A percentile compares a stretch with the other conserved stretches of the same genome.
Conservation (phyloP, 2,797 vertebrate genomes). For the Tapirus indicus region DNA sequence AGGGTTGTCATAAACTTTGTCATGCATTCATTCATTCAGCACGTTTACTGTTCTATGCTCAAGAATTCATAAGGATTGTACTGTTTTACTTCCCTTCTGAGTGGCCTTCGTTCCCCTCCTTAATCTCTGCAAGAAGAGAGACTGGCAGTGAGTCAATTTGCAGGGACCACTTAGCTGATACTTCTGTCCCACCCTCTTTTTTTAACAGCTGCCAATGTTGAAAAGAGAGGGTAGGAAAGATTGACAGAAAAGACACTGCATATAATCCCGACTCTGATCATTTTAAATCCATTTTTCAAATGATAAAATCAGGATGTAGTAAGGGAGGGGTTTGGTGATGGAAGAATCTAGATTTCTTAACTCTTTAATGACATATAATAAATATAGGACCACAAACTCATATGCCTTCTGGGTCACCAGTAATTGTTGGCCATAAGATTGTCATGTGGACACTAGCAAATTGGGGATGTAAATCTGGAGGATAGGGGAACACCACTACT, state of each 20-base stretch:
- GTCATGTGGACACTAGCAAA: background rate
- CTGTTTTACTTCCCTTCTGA: background rate
- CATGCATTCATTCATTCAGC: background rate
- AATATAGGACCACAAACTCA: background rate
- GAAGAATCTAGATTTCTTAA: background rate
- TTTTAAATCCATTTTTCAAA: conserved; percentile 9
- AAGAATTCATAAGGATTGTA: background rate
- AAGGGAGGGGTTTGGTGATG: background rate
- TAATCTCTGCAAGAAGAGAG: background rate
- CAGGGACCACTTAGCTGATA: background rate
- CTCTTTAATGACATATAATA: background rate
- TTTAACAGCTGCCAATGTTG: background rate
- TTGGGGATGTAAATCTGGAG: too few relatives aligned
- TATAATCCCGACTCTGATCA: background rate
- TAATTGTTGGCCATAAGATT: background rate
- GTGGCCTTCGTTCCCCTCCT: background rate
- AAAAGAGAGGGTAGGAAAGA: background rate
- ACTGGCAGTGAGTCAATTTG: background rate
- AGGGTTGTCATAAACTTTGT: background rate
- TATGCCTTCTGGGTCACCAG: background rate
- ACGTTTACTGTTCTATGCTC: background rate
- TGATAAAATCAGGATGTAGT: background rate
- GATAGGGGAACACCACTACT: background rate
- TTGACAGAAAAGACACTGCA: background rate
- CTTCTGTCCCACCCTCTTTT: background rate